Percentiles rank a stretch among this genome's conserved stretches.
phyloP scores from a whole-genome alignment of 2,113 vertebrate genomes.

The Salminus brasiliensis region DNA sequence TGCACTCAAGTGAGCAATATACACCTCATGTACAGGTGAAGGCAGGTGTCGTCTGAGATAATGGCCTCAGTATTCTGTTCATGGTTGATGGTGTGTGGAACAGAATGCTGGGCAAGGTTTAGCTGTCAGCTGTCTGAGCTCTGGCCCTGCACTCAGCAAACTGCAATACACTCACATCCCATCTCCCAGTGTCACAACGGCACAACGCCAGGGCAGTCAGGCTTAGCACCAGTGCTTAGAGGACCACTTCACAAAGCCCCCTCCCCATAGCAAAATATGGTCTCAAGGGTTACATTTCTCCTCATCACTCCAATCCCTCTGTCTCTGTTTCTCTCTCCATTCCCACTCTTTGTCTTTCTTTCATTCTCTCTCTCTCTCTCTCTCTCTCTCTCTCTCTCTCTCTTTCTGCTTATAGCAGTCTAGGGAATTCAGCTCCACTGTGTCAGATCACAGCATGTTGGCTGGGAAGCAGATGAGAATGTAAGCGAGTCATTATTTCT shows the following conservation, averaged over 20 bases:
- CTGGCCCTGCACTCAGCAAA: too few species aligned
- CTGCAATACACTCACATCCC: background rate
- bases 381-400: conserved; percentile 17
- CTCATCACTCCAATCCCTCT: too few species aligned
- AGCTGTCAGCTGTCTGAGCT: background rate
- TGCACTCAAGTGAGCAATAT: background rate
- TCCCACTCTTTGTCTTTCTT: too few species aligned
- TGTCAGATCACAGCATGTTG: conserved; percentile 45
- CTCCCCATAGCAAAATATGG: too few species aligned
- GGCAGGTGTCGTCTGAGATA: background rate
- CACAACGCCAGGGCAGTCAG: background rate
- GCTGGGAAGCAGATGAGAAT: conserved; percentile 59
- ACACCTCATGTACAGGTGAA: background rate
- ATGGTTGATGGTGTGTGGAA: background rate
- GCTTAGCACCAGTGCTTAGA: background rate
- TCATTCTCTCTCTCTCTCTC: too few species aligned
- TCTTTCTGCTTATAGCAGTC: conserved; percentile 42
- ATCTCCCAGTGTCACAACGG: background rate
- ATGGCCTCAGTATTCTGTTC: background rate
- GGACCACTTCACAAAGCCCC: conserved; percentile 1
- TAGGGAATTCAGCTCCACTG: conserved; percentile 38
- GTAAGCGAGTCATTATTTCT: conserved; percentile 70
- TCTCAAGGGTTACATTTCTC: too few species aligned
- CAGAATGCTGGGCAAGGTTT: background rate
- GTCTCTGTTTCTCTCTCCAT: too few species aligned